Evolutionary conservation across 2,113 vertebrate species (phyloP), one percentile per base, ranked within the genome.

Genomic region (Nothobranchius kuhntae): DNA sequence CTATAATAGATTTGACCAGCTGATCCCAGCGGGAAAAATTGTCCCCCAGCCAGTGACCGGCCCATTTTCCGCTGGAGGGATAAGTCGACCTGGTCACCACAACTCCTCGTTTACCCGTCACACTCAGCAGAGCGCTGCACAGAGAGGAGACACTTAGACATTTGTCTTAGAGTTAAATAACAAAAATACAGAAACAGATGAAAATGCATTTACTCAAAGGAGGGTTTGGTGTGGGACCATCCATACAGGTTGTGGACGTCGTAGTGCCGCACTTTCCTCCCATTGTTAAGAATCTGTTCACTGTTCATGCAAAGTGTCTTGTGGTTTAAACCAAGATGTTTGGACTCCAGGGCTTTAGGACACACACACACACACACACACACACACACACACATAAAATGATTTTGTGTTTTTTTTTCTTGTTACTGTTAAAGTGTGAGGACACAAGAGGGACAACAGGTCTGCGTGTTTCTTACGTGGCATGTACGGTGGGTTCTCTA

Each of bases 181-280:
- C 0, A 15, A 13, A 48, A 38, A 50, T 46, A 7, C 47, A 84
- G 86, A 7, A 50, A n/a, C n/a, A 8, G 2, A 14, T 13, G 4
- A 14, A 17, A 50, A 15, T 7, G 47, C n/a, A 50, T 50, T 84
- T 68, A 91, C 97, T 95, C 90, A 0, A 94, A 92, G 3, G 94
- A 96, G 26, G 96, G 93, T 78, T 93, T 93, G 56, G 94, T 81
- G 77, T 98, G 95, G 13, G 97, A 94, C 97, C 95, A 99, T 21
- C 97, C 97, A 0, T 98, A 99, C n/a, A 99, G 90, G 69, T n/a
- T 98, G 87, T 99, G 96, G 2, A 99, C 95, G 0, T 99, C 94
- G 0, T 92, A 98, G 81, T 99, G 96, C 47, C 84, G 92, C 59
- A 95, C 94, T 0, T 15, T 61, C 5, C 82, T 94, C 35, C 95